Evolutionary conservation across 2,888 invertebrate species (phyloP).

Genomic region (Temnothorax rugatulus): DNA sequence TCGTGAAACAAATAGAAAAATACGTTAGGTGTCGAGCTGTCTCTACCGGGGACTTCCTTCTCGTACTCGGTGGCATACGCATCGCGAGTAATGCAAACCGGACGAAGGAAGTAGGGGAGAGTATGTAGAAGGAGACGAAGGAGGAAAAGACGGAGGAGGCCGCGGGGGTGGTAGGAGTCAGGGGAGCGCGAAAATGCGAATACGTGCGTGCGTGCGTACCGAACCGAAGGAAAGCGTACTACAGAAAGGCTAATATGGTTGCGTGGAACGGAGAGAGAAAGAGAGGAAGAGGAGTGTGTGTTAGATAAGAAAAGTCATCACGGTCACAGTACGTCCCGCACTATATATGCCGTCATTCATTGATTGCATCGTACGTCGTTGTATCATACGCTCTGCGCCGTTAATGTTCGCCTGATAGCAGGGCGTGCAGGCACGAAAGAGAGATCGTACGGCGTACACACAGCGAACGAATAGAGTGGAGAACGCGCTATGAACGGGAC

Average conservation of each 20-base stretch:
- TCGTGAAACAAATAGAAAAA: not conserved
- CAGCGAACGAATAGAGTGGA: slow-evolving; percentile 26
- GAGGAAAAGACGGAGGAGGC: slow-evolving; percentile 5
- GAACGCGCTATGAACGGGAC: slow-evolving; percentile 51
- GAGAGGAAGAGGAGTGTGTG: slow-evolving; percentile 53
- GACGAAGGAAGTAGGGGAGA: slow-evolving; percentile 55
- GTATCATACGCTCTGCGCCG: slow-evolving; percentile 73
- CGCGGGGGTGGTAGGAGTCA: not conserved
- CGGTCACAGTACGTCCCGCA: slow-evolving; percentile 80
- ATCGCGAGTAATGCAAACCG: slow-evolving; percentile 73
- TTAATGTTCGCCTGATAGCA: slow-evolving; percentile 70
- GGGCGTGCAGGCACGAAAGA: slow-evolving; percentile 42
- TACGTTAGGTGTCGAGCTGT: not conserved
- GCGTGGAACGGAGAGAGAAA: slow-evolving; percentile 55
- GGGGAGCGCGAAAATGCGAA: slow-evolving; percentile 42
- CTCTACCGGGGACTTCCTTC: slow-evolving; percentile 45
- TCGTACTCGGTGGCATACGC: slow-evolving; percentile 66
- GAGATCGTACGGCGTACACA: slow-evolving; percentile 6
- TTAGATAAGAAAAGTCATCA: slow-evolving; percentile 80
- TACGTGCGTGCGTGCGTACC: slow-evolving; percentile 17
- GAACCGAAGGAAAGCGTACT: slow-evolving; percentile 28
- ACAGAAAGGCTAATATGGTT: slow-evolving; percentile 4
- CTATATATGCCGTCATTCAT: slow-evolving; percentile 79
- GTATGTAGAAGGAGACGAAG: slow-evolving; percentile 19
- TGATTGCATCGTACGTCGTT: slow-evolving; percentile 80